Evolutionary conservation across 2,888 invertebrate genomes (phyloP), one percentile per base, ranked within the genome.

Genomic region (Hypercompe scribonia): DNA sequence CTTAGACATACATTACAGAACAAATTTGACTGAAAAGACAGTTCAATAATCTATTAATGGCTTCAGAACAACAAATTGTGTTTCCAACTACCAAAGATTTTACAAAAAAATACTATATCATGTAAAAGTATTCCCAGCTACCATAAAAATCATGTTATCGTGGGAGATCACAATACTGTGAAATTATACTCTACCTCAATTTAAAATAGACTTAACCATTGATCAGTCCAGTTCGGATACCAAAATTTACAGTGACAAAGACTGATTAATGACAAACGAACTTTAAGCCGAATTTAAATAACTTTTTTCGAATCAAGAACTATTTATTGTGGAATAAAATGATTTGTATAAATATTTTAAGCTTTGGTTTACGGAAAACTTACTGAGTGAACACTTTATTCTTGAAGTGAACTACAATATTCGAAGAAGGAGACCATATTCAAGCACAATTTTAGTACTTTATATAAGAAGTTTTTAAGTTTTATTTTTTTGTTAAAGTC

Each of bases 241-340:
- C 78, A 80, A 70, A 78, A 81, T 80, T 75, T 81, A 82, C 61
- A 72, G 73, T 71, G 79, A 80, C 78, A 75, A 70, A 70, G 71
- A 77, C 84, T 88, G 88, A 90, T 89, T 86, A 87, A 90, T 87
- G 86, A 82, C 80, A 74, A 54, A 73, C 67, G 79, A 78, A 78
- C 82, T 85, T 89, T 84, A 84, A 88, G 89, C 79, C 82, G 85
- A 88, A 88, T 88, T 89, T 87, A 87, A 90, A 89, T 86, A 88
- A 87, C 86, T 87, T 87, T 90, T 89, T 90, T 88, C 85, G 87
- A 78, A 87, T 82, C 84, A 87, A 87, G 88, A 90, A 90, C 89
- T 87, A 90, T 90, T 90, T 86, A 88, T 87, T 76, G 74, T 72
- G 46, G 86, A 87, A 87, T 86, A 84, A 86, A 86, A 83, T 75